Percentiles rank a stretch among this genome's conserved stretches.
phyloP scores from a whole-genome alignment of 2,888 invertebrate species.

The Metacarcinus magister region DNA sequence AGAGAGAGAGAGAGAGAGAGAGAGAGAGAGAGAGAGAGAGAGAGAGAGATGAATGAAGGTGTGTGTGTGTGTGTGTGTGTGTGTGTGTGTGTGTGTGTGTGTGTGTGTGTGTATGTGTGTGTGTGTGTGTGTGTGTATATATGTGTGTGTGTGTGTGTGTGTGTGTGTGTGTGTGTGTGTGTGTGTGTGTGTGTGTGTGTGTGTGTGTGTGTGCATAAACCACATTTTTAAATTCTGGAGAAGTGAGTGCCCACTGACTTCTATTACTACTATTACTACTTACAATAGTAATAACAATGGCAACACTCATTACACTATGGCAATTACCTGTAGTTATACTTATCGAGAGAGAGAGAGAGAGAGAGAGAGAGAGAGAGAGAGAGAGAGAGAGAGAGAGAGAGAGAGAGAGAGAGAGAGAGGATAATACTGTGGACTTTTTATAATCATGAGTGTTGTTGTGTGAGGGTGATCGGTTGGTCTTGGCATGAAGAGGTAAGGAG shows the following conservation, averaged over 20 bases:
- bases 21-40: background rate
- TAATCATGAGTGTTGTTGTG: conserved; percentile 16
- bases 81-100: conserved; percentile 54
- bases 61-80: conserved; percentile 9
- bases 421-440: background rate
- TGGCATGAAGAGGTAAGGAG: conserved; percentile 54
- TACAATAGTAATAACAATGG: no score
- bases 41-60: conserved; percentile 6
- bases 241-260: background rate
- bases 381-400: conserved; percentile 52
- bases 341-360: no score
- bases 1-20: no score
- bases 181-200: conserved; percentile 26
- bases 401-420: conserved; percentile 58
- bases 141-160: conserved; percentile 22
- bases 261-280: no score
- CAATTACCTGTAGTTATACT: no score
- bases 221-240: background rate
- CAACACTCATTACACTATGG: no score
- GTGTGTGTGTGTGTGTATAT: background rate
- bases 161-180: background rate
- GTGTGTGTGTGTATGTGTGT: background rate
- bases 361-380: conserved; percentile 53
- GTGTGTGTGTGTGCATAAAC: background rate
- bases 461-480: conserved; percentile 26